Evolutionary conservation across 2,113 vertebrate genomes (phyloP).

Genomic region (Zosterops hypoxanthus): DNA sequence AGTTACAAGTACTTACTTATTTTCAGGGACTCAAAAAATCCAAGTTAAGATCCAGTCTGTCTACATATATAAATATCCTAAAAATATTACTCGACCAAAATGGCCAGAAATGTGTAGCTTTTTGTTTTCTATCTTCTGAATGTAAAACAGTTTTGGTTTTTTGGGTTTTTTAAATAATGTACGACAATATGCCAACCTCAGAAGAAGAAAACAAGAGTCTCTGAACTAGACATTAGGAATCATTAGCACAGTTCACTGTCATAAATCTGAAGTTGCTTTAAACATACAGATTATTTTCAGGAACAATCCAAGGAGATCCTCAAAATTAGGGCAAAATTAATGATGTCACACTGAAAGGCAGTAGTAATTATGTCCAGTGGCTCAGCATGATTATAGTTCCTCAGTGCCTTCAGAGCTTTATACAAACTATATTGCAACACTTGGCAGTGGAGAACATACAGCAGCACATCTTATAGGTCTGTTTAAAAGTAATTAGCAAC

Average conservation of each 20-base stretch:
- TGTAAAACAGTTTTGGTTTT: background rate
- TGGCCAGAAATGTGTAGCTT: background rate
- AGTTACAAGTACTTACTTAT: background rate
- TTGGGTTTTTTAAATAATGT: background rate
- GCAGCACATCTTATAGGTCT: background rate
- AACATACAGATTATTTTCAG: background rate
- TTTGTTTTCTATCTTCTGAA: background rate
- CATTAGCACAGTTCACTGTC: background rate
- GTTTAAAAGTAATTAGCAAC: background rate
- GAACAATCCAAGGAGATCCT: background rate
- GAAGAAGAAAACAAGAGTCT: background rate
- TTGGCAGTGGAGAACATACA: background rate
- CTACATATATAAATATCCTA: background rate
- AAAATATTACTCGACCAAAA: background rate
- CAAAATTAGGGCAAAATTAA: constrained; percentile 10
- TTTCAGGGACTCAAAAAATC: background rate
- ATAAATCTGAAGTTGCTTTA: background rate
- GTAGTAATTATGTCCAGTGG: background rate
- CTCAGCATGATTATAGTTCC: background rate
- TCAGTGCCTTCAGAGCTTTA: background rate
- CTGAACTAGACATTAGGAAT: background rate
- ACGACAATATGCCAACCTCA: background rate
- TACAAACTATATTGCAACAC: background rate
- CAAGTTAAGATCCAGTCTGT: background rate
- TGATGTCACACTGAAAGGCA: background rate